Evolutionary conservation across 1,140 invertebrate species (phyloP).

Genomic region (Leptinotarsa texana): DNA sequence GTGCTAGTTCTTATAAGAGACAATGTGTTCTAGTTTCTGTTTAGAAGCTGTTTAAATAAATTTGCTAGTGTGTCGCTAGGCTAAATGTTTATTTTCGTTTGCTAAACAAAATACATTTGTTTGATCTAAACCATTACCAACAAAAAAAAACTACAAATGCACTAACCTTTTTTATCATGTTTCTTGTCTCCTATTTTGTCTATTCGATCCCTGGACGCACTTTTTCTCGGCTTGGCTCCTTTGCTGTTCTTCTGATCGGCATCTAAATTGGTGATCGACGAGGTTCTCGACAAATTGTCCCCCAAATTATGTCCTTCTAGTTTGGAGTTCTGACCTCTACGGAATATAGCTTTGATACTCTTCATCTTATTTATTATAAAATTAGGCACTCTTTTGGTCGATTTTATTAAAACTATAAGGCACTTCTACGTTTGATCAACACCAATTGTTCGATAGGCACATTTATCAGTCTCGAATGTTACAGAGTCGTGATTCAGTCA

Average conservation of each 20-base stretch:
- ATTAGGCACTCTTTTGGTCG: slow-evolving; percentile 11
- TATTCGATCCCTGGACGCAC: slow-evolving; percentile 47
- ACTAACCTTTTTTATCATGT: slow-evolving; percentile 44
- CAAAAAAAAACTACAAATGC: background rate
- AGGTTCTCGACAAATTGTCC: slow-evolving; percentile 51
- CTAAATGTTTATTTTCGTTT: too few relatives aligned
- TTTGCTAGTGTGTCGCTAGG: too few relatives aligned
- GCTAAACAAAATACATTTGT: too few relatives aligned
- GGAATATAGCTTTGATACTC: slow-evolving; percentile 54
- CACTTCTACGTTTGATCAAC: background rate
- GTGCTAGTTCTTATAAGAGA: too few relatives aligned
- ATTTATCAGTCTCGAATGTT: background rate
- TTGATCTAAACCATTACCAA: too few relatives aligned
- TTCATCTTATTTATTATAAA: slow-evolving; percentile 45
- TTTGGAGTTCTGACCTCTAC: slow-evolving; percentile 49
- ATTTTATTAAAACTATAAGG: slow-evolving; percentile 13
- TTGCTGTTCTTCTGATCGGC: slow-evolving; percentile 37
- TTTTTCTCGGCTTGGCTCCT: slow-evolving; percentile 47
- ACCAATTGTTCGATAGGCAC: slow-evolving; percentile 1
- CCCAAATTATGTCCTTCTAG: slow-evolving; percentile 35
- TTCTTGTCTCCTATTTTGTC: slow-evolving; percentile 49
- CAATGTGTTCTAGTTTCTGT: too few relatives aligned
- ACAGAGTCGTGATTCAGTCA: background rate
- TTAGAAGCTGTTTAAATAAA: too few relatives aligned
- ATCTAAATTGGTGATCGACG: slow-evolving; percentile 51